phyloP scores from a whole-genome alignment of 2,797 vertebrate genomes.

The Gymnoscopelus braueri region DNA sequence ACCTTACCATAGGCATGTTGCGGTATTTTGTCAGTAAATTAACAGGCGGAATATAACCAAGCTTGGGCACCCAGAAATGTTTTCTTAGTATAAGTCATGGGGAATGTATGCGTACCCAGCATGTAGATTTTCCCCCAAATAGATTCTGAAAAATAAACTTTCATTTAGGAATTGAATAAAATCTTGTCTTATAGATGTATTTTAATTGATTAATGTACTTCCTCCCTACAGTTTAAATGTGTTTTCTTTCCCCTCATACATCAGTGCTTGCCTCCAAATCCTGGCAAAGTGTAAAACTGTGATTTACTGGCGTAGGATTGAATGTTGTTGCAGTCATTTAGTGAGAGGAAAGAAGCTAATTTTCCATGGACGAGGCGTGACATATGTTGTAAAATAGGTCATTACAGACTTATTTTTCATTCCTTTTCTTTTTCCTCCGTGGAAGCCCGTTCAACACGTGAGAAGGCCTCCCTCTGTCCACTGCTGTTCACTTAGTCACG shows the following conservation, averaged over 20 bases:
- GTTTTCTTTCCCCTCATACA: constrained; percentile 9
- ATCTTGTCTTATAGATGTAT: constrained; percentile 36
- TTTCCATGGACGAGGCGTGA: constrained; percentile 68
- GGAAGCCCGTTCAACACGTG: constrained; percentile 55
- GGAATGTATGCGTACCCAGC: constrained; percentile 25
- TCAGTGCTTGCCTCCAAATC: constrained; percentile 42
- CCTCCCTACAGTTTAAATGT: constrained; percentile 28
- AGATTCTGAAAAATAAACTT: constrained; percentile 53
- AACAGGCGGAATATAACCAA: constrained; percentile 50
- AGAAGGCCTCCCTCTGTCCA: constrained; percentile 34
- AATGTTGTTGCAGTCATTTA: constrained; percentile 69
- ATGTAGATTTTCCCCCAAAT: constrained; percentile 31
- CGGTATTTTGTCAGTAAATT: constrained; percentile 43
- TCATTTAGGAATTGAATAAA: constrained; percentile 28
- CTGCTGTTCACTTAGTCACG: constrained; percentile 45
- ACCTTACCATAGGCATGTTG: constrained; percentile 23
- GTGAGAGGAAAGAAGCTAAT: constrained; percentile 60
- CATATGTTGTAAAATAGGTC: constrained; percentile 72
- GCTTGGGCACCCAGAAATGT: constrained; percentile 31
- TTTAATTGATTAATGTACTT: constrained; percentile 50
- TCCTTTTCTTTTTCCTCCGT: constrained; percentile 52
- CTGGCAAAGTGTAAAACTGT: constrained; percentile 57
- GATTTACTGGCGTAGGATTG: constrained; percentile 63
- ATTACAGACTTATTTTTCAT: constrained; percentile 54
- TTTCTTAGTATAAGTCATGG: constrained; percentile 48